Evolutionary conservation across 2,888 invertebrate genomes (phyloP).

Genomic region (Invenusta paracnida): DNA sequence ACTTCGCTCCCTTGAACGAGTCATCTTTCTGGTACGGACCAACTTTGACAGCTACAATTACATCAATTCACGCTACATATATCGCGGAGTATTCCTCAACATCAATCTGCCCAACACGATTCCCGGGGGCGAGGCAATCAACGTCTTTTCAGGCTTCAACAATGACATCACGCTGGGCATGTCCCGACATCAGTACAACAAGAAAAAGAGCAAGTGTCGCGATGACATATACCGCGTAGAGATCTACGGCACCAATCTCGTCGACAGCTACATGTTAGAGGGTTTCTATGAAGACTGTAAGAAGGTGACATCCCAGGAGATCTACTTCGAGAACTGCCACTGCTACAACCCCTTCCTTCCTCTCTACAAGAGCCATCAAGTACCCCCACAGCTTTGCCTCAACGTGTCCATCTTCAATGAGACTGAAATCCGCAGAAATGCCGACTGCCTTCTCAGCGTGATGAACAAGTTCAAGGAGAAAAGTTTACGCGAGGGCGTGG

Average conservation of each 20-base stretch:
- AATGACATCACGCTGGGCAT: not conserved
- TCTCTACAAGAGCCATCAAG: slow-evolving; percentile 19
- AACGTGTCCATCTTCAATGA: slow-evolving; percentile 32
- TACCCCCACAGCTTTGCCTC: slow-evolving; percentile 28
- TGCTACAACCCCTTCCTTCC: slow-evolving; percentile 40
- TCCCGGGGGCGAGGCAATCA: not conserved
- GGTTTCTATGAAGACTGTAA: slow-evolving; percentile 37
- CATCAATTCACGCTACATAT: slow-evolving; percentile 33
- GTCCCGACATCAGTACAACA: not conserved
- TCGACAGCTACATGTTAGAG: not conserved
- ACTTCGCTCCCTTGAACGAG: not conserved
- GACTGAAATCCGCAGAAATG: slow-evolving; percentile 17
- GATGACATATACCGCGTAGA: slow-evolving; percentile 28
- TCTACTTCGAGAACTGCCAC: slow-evolving; percentile 25
- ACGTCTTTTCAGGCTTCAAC: slow-evolving; percentile 36
- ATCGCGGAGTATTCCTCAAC: slow-evolving; percentile 8
- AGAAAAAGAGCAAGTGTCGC: slow-evolving; percentile 28
- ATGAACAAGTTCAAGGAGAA: not conserved
- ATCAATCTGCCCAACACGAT: slow-evolving; percentile 20
- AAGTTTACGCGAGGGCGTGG: not conserved
- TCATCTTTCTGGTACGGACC: slow-evolving; percentile 13
- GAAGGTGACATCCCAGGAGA: slow-evolving; percentile 14
- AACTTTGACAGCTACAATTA: slow-evolving; percentile 30
- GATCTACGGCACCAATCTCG: slow-evolving; percentile 24
- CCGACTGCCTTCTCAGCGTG: not conserved